Evolutionary conservation across 2,888 invertebrate genomes (phyloP).

Genomic region (Thera obeliscata): DNA sequence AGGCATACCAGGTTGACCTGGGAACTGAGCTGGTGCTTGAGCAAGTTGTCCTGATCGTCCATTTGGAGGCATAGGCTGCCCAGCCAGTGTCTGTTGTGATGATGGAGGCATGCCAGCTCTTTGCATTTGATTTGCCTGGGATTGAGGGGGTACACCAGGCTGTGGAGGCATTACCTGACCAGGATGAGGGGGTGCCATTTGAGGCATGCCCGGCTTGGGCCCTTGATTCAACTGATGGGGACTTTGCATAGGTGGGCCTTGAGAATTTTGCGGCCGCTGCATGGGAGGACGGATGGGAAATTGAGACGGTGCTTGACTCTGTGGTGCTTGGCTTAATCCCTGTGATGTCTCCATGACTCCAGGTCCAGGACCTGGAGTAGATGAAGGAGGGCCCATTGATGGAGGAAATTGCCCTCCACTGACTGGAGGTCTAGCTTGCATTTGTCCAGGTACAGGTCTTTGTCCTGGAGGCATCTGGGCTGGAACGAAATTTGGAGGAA

Average conservation of each 20-base stretch:
- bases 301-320: slow-evolving; percentile 45
- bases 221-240: slow-evolving; percentile 36
- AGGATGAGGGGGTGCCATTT: slow-evolving; percentile 44
- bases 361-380: slow-evolving; percentile 52
- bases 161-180: slow-evolving; percentile 46
- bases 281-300: slow-evolving; percentile 49
- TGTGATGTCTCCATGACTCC: slow-evolving; percentile 32
- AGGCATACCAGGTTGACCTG: slow-evolving; percentile 48
- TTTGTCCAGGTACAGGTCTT: slow-evolving; percentile 40
- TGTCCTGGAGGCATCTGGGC: slow-evolving; percentile 53
- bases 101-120: slow-evolving; percentile 36
- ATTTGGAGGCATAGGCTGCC: slow-evolving; percentile 40
- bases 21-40: slow-evolving; percentile 50
- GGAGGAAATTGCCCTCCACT: slow-evolving; percentile 56
- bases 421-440: slow-evolving; percentile 51
- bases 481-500: slow-evolving; percentile 60
- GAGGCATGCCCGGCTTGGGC: slow-evolving; percentile 39
- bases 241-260: slow-evolving; percentile 42
- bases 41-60: slow-evolving; percentile 25
- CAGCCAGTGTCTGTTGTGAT: slow-evolving; percentile 39
- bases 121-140: slow-evolving; percentile 41
- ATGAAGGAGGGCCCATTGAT: slow-evolving; percentile 52
- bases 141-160: slow-evolving; percentile 45
- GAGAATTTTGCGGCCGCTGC: slow-evolving; percentile 52
- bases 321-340: slow-evolving; percentile 50